These are phyloP conservation scores for Cartodere bifasciata DNA, from an alignment of 2,888 invertebrate species.

Conservation along the genomic window DNA sequence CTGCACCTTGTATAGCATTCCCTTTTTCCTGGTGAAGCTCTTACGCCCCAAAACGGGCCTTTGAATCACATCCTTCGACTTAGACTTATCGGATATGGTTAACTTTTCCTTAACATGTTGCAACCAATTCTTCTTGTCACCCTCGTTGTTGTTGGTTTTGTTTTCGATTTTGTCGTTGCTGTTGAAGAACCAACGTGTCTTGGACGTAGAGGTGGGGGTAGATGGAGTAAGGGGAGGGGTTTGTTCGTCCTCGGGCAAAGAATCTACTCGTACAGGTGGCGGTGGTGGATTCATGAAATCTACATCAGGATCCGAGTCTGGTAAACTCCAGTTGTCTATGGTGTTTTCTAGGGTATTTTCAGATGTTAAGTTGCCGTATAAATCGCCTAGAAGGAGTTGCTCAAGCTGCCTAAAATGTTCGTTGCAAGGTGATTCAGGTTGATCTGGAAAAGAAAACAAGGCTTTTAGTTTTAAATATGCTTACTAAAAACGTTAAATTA, in stretches of 20 bases:
- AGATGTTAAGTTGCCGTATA: slow-evolving; percentile 46
- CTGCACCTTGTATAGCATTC: slow-evolving; percentile 45
- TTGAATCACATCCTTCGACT: slow-evolving; percentile 35
- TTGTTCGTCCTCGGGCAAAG: slow-evolving; percentile 41
- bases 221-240: slow-evolving; percentile 12
- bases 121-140: slow-evolving; percentile 34
- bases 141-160: too few relatives aligned
- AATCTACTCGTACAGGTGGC: slow-evolving; percentile 51
- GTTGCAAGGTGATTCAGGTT: too few relatives aligned
- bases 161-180: too few relatives aligned
- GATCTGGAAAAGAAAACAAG: too few relatives aligned
- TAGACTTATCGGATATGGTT: too few relatives aligned
- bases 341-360: slow-evolving; percentile 33
- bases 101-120: slow-evolving; percentile 30
- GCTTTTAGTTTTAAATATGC: too few relatives aligned
- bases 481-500: too few relatives aligned
- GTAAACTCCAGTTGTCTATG: slow-evolving; percentile 36
- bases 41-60: slow-evolving; percentile 39
- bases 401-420: slow-evolving; percentile 38
- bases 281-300: slow-evolving; percentile 41
- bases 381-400: slow-evolving; percentile 53
- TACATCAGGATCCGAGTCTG: slow-evolving; percentile 37
- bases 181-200: slow-evolving; percentile 26
- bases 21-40: slow-evolving; percentile 43
- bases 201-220: slow-evolving; percentile 18